Evolutionary conservation across 92 coral and sea anemone genomes (phyloP).

Genomic region (Micromussa lordhowensis): DNA sequence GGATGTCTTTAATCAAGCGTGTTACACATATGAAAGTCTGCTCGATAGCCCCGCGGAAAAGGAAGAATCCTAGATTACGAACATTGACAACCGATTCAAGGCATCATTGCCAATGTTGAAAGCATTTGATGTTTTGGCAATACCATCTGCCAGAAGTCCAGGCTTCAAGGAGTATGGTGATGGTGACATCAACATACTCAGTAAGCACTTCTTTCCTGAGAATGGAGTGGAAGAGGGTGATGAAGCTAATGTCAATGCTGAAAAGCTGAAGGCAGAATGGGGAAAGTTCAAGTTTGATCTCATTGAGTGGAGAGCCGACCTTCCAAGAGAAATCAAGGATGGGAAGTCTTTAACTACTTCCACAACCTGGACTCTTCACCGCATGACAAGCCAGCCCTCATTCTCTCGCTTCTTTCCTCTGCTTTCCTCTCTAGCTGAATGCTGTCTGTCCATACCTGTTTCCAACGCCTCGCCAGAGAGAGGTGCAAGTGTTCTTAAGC

Average conservation of each 20-base stretch:
- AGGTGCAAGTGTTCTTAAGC: constrained; percentile 7
- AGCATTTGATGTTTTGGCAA: constrained; percentile 45
- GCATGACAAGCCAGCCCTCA: constrained; percentile 55
- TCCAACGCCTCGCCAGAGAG: constrained; percentile 24
- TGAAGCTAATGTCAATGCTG: constrained; percentile 51
- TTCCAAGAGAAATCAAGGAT: constrained; percentile 47
- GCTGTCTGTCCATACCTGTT: constrained; percentile 54
- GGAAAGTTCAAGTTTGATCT: constrained; percentile 58
- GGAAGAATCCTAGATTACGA: no score
- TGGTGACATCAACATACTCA: background rate
- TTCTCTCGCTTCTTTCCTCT: constrained; percentile 42
- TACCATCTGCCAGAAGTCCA: constrained; percentile 27
- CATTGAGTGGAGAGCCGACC: constrained; percentile 52
- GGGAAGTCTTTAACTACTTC: constrained; percentile 58
- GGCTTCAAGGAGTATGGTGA: constrained; percentile 56
- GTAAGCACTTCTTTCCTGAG: background rate
- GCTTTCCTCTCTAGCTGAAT: constrained; percentile 38
- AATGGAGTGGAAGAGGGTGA: constrained; percentile 36
- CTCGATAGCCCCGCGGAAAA: no score
- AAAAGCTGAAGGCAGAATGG: no score
- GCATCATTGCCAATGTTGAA: constrained; percentile 37
- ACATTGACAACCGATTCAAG: background rate
- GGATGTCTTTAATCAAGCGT: no score
- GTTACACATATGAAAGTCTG: no score
- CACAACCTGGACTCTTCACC: constrained; percentile 58